phyloP scores from a whole-genome alignment of 2,113 vertebrate species.

The Halcyon senegalensis region DNA sequence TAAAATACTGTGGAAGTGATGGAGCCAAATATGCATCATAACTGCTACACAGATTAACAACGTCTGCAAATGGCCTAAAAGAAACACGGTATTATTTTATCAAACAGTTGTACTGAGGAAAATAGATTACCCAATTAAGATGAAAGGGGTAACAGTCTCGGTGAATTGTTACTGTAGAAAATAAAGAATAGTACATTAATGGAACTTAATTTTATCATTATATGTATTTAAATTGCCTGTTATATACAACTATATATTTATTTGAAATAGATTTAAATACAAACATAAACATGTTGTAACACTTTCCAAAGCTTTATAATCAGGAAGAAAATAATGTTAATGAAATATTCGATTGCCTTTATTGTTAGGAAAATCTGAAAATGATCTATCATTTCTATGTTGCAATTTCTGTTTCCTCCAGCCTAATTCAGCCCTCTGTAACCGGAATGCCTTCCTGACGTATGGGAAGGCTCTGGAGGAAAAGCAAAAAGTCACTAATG shows the following conservation, averaged over 20 bases:
- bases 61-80: constrained; percentile 14
- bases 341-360: constrained; percentile 42
- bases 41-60: constrained; percentile 31
- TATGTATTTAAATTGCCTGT: constrained; percentile 62
- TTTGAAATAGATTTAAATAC: constrained; percentile 55
- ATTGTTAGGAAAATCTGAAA: constrained; percentile 1
- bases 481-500: not conserved
- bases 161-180: constrained; percentile 62
- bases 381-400: not conserved
- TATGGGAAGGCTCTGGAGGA: not conserved
- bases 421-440: not conserved
- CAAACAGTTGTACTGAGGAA: constrained; percentile 18
- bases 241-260: constrained; percentile 26
- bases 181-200: constrained; percentile 52
- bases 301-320: constrained; percentile 46
- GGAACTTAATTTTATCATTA: constrained; percentile 63
- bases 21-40: not conserved
- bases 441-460: not conserved
- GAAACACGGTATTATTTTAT: not conserved
- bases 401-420: not conserved
- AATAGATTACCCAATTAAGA: constrained; percentile 66
- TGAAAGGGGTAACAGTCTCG: constrained; percentile 35
- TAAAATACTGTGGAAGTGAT: not conserved
- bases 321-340: constrained; percentile 33
- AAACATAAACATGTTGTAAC: constrained; percentile 26